Evolutionary conservation across 2,888 invertebrate genomes (phyloP), one percentile per base, ranked within the genome.

Genomic region (Hetaerina titia): DNA sequence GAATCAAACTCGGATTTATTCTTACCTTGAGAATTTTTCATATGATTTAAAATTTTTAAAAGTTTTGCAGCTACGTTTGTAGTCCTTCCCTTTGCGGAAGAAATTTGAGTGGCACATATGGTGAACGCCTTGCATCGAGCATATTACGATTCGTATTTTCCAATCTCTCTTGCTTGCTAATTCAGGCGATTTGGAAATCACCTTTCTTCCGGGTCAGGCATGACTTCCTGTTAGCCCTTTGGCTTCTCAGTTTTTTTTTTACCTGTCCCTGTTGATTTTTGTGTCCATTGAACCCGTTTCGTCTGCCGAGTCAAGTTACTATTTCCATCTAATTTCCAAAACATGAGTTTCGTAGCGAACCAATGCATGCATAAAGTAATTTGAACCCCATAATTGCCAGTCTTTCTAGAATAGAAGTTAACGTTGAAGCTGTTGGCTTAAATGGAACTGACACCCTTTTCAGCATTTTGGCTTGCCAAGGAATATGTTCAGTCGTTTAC

Each of bases 211-310:
- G 69, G n/a, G 69, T 69, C 69, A 8, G n/a, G 22, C 69, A n/a
- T n/a, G 69, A 69, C 69, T 69, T 69, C 69, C 69, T 69, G 69
- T 69, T 69, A n/a, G 69, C n/a, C 69, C 63, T 69, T 69, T n/a
- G 69, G 69, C 69, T n/a, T 69, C n/a, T 69, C n/a, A 0, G 5
- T 63, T 63, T 63, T 19, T 19, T n/a, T 45, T 45, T 45, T 45
- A 4, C 19, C 69, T 11, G n/a, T 5, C 69, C 69, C 69, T 69
- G 69, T 69, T 69, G 69, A 69, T 69, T 69, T 69, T 69, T n/a
- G n/a, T 69, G 69, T 69, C 69, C 69, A n/a, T 69, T 69, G 69
- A 69, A 69, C 69, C 69, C 63, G n/a, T 69, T 69, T 22, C 69
- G 69, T 69, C n/a, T n/a, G 69, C 69, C 9, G n/a, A 69, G 69